Conservation (phyloP, 2,888 invertebrate species). For the Noctua janthe region DNA sequence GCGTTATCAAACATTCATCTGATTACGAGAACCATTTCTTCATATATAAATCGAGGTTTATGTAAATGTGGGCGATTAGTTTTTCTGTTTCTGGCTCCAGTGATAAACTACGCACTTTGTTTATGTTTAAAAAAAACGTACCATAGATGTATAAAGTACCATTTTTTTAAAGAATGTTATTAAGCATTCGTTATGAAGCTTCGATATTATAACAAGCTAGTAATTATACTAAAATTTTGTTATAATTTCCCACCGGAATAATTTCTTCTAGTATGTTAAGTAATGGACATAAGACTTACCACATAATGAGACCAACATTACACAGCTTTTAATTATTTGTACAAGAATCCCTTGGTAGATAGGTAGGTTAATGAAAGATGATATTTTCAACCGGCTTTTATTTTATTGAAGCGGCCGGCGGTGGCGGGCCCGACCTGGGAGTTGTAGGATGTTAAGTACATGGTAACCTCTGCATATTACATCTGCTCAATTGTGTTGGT, state of each 20-base stretch:
- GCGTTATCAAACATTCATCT: constrained; percentile 68
- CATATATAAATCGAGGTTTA: constrained; percentile 56
- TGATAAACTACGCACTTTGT: constrained; percentile 8
- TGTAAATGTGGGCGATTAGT: constrained; percentile 56
- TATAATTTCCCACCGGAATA: background rate
- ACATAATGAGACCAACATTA: background rate
- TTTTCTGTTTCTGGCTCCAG: constrained; percentile 11
- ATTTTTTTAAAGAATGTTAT: background rate
- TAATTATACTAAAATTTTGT: background rate
- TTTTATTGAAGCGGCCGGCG: background rate
- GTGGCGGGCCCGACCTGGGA: background rate
- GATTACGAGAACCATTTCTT: constrained; percentile 60
- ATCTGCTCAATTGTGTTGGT: background rate
- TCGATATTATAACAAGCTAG: background rate
- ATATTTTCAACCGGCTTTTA: background rate
- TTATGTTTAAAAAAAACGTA: background rate
- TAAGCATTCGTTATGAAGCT: background rate
- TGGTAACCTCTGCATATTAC: background rate
- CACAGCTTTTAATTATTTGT: background rate
- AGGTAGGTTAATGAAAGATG: background rate
- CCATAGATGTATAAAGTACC: background rate
- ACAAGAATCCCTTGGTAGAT: background rate
- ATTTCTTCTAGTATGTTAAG: background rate
- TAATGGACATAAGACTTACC: background rate
- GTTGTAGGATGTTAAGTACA: background rate